Base-by-base conservation (phyloP, 1,140 invertebrate genomes). In the Oedothorax gibbosus region DNA sequence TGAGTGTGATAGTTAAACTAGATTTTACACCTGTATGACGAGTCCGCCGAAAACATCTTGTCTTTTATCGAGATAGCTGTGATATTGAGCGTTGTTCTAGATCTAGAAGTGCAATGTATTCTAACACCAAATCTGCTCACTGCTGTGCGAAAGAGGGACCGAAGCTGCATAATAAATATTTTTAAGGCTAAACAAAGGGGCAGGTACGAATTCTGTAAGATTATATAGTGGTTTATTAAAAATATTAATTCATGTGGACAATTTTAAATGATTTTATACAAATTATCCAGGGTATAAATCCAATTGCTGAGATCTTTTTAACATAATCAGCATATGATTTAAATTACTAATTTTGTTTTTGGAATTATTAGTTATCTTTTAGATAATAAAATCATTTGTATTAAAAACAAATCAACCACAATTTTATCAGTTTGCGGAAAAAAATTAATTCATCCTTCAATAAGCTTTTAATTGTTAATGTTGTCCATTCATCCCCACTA, bases 61-160 rank as follows among this genome's bases (percentile, higher is more conserved):
- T 82, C 57, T 82, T 80, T 82, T 82, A 82, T 82, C 51, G 80
- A 82, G 80, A 82, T 73, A 82, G 80, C 80, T 82, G 80, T 82
- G 80, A 82, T 82, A 82, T 82, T 82, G 80, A 82, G 66, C 66
- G 80, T 73, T 72, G 54, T 82, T 82, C 77, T 82, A 82, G 80
- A 73, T 82, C 80, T 82, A 82, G 80, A 82, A 82, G 80, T 82
- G 80, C 80, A 82, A 82, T 82, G 80, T 69, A 73, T 73, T 77
- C 21, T 82, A 73, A 82, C 68, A 72, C 54, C 80, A 72, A 72
- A 82, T 69, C 68, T 82, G 80, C 80, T 82, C 80, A 82, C 64
- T 79, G 77, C 54, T 71, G 80, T 82, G 69, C 15, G 54, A 77
- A 57, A 49, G 75, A 64, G 35, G 49, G 56, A 71, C 75, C 57